Evolutionary conservation across 2,113 vertebrate species (phyloP).

Genomic region (Mystacornis crossleyi): DNA sequence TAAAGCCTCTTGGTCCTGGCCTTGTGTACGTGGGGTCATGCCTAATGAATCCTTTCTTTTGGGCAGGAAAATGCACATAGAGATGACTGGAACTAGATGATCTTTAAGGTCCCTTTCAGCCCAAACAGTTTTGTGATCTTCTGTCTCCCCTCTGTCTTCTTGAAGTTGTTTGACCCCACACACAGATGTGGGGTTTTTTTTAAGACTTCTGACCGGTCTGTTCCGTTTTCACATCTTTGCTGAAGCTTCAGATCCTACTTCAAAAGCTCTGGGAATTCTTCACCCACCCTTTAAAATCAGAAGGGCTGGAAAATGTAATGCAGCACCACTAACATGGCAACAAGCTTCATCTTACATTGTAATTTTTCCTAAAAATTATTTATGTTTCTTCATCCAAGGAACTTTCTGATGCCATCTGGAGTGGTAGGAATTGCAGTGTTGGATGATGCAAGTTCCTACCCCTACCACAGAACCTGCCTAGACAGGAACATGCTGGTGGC

Average conservation of each 20-base stretch:
- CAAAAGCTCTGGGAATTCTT: not conserved
- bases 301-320: not conserved
- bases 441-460: not conserved
- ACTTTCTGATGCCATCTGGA: not conserved
- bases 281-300: not conserved
- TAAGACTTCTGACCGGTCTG: not conserved
- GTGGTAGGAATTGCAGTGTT: not conserved
- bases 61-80: not conserved
- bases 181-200: not conserved
- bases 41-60: not conserved
- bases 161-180: not conserved
- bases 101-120: not conserved
- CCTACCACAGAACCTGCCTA: not conserved
- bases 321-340: not conserved
- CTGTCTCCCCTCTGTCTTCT: not conserved
- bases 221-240: not conserved
- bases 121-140: not conserved
- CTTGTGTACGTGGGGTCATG: not conserved
- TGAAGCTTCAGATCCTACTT: not conserved
- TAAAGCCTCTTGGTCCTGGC: not conserved
- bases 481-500: not conserved
- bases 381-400: not conserved
- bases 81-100: not conserved
- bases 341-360: not conserved
- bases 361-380: not conserved